Percentiles rank a stretch among this genome's conserved stretches.
These are phyloP conservation scores for Empidonax traillii DNA, from an alignment of 2,113 vertebrate genomes.

Conservation along the genomic window DNA sequence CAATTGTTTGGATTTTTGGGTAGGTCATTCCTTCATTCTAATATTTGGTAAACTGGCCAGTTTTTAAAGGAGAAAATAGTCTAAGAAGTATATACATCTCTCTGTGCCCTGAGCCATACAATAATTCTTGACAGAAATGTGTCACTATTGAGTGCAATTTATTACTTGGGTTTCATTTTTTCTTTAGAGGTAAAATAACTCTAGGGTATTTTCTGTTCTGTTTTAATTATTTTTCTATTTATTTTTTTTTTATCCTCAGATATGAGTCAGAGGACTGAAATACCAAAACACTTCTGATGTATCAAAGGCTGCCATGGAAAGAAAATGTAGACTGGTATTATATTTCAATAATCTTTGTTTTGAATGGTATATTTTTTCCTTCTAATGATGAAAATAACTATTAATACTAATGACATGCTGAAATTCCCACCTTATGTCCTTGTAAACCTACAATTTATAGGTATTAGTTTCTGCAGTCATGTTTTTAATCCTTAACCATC, in stretches of 20 bases:
- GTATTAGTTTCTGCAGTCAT: neutral
- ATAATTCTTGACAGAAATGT: neutral
- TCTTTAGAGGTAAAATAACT: neutral
- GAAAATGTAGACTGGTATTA: neutral
- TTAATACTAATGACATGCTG: neutral
- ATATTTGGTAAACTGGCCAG: neutral
- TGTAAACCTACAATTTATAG: neutral
- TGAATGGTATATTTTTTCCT: conserved; percentile 12
- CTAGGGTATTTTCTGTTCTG: neutral
- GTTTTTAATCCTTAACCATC: neutral
- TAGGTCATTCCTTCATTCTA: neutral
- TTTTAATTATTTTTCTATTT: neutral
- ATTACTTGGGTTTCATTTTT: neutral
- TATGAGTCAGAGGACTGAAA: conserved; percentile 76
- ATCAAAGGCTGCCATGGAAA: neutral
- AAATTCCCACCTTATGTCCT: neutral
- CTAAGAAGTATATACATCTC: neutral
- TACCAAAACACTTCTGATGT: neutral
- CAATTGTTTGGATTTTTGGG: neutral
- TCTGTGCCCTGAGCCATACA: neutral
- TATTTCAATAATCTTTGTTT: conserved; percentile 19
- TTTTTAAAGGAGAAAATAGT: neutral
- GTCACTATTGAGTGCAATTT: neutral
- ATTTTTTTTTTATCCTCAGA: conserved; percentile 36
- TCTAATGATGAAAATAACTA: neutral